Percentiles rank a stretch among this genome's conserved stretches.
These are phyloP conservation scores for Oegoconia quadripuncta DNA, from an alignment of 2,888 invertebrate genomes.

Conservation along the genomic window DNA sequence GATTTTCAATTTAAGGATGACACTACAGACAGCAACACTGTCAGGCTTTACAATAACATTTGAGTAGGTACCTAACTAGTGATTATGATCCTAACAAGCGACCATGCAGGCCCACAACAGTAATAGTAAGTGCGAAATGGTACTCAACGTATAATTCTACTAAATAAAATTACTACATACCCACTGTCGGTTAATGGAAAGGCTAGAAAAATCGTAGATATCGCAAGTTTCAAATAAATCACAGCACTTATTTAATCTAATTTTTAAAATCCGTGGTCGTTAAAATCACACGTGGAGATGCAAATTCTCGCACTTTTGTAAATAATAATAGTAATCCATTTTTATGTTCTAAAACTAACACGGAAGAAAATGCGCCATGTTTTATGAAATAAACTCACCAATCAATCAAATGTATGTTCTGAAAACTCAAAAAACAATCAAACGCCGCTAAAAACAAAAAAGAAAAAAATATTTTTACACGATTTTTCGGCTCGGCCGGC, in stretches of 20 bases:
- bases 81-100: too few relatives aligned
- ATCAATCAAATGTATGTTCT: constrained; percentile 12
- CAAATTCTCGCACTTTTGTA: not conserved
- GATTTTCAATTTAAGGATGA: too few relatives aligned
- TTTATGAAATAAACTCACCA: constrained; percentile 1
- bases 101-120: too few relatives aligned
- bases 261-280: not conserved
- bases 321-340: not conserved
- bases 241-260: not conserved
- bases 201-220: not conserved
- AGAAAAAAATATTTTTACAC: constrained; percentile 19
- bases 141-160: too few relatives aligned
- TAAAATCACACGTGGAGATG: not conserved
- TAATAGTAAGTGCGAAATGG: too few relatives aligned
- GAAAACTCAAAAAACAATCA: constrained; percentile 24
- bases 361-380: too few relatives aligned
- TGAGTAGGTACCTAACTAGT: too few relatives aligned
- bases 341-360: too few relatives aligned
- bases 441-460: constrained; percentile 27
- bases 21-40: too few relatives aligned
- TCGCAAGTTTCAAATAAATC: not conserved
- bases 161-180: too few relatives aligned
- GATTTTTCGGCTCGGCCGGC: constrained; percentile 4
- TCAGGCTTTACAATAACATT: too few relatives aligned
- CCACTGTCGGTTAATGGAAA: too few relatives aligned